These are phyloP conservation scores for Carollia perspicillata DNA, from an alignment of 2,113 vertebrate species.

Conservation along the genomic window DNA sequence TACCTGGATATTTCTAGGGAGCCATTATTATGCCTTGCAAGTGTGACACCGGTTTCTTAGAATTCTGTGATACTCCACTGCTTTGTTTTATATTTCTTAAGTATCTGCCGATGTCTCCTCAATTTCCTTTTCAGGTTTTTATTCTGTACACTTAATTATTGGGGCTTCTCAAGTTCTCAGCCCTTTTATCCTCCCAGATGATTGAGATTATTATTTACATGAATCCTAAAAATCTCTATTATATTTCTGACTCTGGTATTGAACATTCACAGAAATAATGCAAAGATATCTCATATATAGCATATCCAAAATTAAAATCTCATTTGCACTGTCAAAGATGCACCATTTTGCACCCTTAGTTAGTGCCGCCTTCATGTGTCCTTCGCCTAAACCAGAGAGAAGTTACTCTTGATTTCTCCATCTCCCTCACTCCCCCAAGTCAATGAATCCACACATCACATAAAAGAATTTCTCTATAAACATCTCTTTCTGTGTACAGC, in stretches of 20 bases:
- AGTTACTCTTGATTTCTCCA: background rate
- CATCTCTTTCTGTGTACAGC: background rate
- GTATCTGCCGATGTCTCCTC: background rate
- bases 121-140: background rate
- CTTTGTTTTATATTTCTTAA: background rate
- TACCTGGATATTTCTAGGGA: background rate
- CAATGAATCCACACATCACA: background rate
- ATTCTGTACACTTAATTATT: background rate
- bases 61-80: background rate
- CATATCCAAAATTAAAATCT: background rate
- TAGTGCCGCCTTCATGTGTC: background rate
- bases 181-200: background rate
- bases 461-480: background rate
- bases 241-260: background rate
- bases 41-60: background rate
- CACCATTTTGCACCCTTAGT: background rate
- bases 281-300: background rate
- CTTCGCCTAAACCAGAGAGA: background rate
- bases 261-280: background rate
- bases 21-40: background rate
- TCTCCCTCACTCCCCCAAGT: background rate
- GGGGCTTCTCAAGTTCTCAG: background rate
- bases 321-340: background rate
- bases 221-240: background rate
- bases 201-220: background rate